Conservation (phyloP, 2,797 vertebrate genomes). For the Pampus argenteus region DNA sequence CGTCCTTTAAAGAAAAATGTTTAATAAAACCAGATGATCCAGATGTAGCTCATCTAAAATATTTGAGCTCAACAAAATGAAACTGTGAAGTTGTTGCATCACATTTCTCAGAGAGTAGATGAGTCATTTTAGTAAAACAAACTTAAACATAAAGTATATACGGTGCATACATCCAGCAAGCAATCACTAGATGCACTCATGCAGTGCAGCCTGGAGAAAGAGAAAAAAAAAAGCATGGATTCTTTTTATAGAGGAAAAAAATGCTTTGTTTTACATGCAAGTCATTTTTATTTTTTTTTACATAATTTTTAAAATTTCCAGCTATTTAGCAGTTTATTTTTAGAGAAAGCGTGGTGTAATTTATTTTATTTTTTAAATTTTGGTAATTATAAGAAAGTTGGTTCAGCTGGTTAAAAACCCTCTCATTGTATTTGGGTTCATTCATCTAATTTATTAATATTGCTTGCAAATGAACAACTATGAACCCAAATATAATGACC, state of each 20-base stretch:
- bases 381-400: no score
- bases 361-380: no score
- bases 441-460: no score
- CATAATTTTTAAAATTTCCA: not conserved
- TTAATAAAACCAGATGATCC: slow-evolving; percentile 42
- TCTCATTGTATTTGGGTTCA: no score
- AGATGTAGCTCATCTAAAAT: slow-evolving; percentile 26
- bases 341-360: no score
- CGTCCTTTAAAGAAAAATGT: not conserved
- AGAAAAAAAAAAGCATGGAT: no score
- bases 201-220: no score
- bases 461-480: no score
- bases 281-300: not conserved
- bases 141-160: slow-evolving; percentile 3
- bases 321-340: not conserved
- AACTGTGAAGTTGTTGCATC: not conserved
- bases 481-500: no score
- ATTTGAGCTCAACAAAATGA: not conserved
- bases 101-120: not conserved
- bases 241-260: not conserved
- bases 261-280: not conserved
- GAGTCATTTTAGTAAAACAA: slow-evolving; percentile 7
- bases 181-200: slow-evolving; percentile 7
- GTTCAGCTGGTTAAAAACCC: no score
- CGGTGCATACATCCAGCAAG: not conserved